Evolutionary conservation across 1,140 invertebrate species (phyloP).

Genomic region (Drosophila ficusphila): DNA sequence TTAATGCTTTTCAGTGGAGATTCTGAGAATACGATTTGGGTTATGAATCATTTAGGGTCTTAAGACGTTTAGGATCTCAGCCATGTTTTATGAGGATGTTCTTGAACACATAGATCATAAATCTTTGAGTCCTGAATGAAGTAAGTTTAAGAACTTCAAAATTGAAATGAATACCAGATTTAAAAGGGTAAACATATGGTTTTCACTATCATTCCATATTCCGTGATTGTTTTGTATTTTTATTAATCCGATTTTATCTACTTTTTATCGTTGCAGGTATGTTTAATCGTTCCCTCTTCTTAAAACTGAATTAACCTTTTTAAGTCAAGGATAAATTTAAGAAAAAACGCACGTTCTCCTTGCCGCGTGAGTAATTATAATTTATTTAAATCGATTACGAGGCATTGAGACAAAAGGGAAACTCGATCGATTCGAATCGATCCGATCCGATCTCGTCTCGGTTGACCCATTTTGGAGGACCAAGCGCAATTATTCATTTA

Average conservation of each 20-base stretch:
- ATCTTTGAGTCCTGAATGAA: not conserved
- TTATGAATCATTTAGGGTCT: conserved; percentile 23
- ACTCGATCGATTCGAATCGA: conserved; percentile 52
- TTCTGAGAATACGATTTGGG: conserved; percentile 24
- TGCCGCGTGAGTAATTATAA: conserved; percentile 75
- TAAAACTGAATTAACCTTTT: conserved; percentile 8
- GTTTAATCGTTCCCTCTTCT: conserved; percentile 37
- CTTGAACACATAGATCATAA: conserved; percentile 24
- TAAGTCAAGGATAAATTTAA: conserved; percentile 39
- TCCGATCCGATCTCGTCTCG: conserved; percentile 38
- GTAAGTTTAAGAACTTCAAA: not conserved
- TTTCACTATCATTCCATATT: no score
- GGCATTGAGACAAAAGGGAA: conserved; percentile 41
- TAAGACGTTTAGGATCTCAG: conserved; percentile 18
- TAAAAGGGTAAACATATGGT: no score
- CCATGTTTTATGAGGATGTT: conserved; percentile 18
- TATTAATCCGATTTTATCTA: conserved; percentile 21
- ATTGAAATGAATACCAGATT: not conserved
- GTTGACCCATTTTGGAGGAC: conserved; percentile 60
- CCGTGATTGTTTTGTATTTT: not conserved
- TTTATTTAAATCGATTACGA: conserved; percentile 78
- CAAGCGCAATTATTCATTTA: conserved; percentile 72
- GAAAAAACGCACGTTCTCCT: conserved; percentile 7
- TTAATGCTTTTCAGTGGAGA: not conserved
- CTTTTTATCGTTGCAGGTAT: conserved; percentile 60